phyloP scores from a whole-genome alignment of 2,797 vertebrate genomes.

The Capromys pilorides region DNA sequence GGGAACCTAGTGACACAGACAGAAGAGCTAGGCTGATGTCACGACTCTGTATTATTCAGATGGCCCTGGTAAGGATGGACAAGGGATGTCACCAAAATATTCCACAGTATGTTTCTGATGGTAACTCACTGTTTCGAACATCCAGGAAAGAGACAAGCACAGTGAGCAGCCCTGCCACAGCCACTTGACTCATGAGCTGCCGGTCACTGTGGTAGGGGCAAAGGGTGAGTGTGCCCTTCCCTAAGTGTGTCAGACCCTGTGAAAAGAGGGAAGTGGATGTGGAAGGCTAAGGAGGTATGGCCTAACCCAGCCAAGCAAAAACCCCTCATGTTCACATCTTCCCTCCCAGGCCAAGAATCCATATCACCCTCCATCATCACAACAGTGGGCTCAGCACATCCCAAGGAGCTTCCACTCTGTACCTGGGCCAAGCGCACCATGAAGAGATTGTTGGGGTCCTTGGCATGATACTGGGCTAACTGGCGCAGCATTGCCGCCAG shows the following conservation, averaged over 20 bases:
- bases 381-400: neutral
- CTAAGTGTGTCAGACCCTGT: constrained; percentile 97
- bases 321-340: neutral
- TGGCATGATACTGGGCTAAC: constrained; percentile 97
- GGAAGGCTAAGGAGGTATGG: fast-evolving
- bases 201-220: constrained; percentile 99
- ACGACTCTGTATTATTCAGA: neutral
- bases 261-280: neutral
- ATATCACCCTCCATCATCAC: neutral
- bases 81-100: neutral
- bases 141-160: constrained; percentile 98
- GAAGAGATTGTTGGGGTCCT: constrained; percentile 99
- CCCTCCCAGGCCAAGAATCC: neutral
- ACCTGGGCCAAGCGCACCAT: constrained; percentile 99
- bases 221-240: constrained; percentile 97
- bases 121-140: constrained; percentile 96
- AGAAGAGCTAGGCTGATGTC: neutral
- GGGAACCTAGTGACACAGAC: neutral
- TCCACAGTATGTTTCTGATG: neutral
- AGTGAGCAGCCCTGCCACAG: constrained; percentile 95
- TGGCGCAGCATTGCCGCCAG: constrained; percentile 98
- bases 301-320: neutral
- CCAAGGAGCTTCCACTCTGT: constrained; percentile 44
- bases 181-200: constrained; percentile 99
- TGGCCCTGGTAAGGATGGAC: neutral